Percentiles rank a stretch among this genome's conserved stretches.
Evolutionary conservation across 2,888 invertebrate species (phyloP).

Genomic region (Caenorhabditis sp.): DNA sequence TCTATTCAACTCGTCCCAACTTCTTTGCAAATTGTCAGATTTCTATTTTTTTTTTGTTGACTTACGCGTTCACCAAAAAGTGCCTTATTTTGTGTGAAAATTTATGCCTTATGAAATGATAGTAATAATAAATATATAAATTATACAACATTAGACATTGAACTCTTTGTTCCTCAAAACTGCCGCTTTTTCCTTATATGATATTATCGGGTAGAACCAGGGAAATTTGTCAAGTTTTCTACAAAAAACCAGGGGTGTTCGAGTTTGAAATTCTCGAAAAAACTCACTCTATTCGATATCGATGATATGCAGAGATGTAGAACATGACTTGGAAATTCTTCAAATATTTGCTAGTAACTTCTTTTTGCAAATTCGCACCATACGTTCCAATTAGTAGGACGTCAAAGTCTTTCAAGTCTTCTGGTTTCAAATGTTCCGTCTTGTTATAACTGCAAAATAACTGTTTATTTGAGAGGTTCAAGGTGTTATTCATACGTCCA

Average conservation of each 20-base stretch:
- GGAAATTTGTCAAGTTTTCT: constrained; percentile 44
- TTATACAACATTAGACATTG: neutral
- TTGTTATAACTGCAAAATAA: constrained; percentile 64
- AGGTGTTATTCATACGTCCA: constrained; percentile 58
- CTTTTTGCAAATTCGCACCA: constrained; percentile 39
- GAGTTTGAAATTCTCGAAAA: constrained; percentile 6
- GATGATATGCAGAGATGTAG: constrained; percentile 50
- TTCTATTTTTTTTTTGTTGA: neutral
- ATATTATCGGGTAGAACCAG: constrained; percentile 49
- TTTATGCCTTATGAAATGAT: constrained; percentile 4
- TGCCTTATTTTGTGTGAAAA: constrained; percentile 8
- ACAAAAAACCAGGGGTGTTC: neutral
- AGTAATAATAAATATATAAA: neutral
- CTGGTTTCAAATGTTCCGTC: constrained; percentile 58
- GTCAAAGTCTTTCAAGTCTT: constrained; percentile 59
- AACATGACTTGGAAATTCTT: constrained; percentile 49
- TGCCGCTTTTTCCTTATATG: constrained; percentile 52
- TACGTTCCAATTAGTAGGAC: constrained; percentile 63
- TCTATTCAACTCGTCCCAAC: too few relatives aligned
- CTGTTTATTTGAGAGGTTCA: neutral
- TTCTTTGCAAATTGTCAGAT: neutral
- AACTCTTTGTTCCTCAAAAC: constrained; percentile 49
- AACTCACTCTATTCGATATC: constrained; percentile 24
- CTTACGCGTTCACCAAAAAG: constrained; percentile 8
- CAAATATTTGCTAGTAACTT: constrained; percentile 38